Evolutionary conservation across 2,888 invertebrate genomes (phyloP), one percentile per base, ranked within the genome.

Genomic region (Chironomus tentans): DNA sequence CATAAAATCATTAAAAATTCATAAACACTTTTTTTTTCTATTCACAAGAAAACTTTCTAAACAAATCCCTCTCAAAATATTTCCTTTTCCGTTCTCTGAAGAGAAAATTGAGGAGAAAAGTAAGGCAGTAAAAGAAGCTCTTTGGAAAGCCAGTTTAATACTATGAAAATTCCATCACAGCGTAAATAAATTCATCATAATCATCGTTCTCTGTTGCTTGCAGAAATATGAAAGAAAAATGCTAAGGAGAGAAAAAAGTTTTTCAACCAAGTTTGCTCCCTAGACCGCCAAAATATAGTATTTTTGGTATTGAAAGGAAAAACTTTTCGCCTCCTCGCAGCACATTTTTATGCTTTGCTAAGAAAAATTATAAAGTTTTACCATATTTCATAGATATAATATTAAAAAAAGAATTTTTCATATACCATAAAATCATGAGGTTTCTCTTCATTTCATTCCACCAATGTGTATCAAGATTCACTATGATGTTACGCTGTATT

Each of bases 161-260:
- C 22, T 13, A 24, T 65, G 13, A 65, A 65, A 65, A 24, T 65
- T 65, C 24, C 65, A 13, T 65, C 65, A 24, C 22, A 65, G 24
- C 65, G 65, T 65, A 65, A 65, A 65, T 65, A 65, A 65, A 65
- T 65, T 65, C 24, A 65, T 65, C 65, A 65, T 65, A n/a, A 62
- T 62, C 62, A 22, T 62, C 24, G 13, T 65, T 18, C n/a, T 56
- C 56, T 38, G 38, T 38, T 38, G 38, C 38, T 56, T 56, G 15
- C 15, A 56, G 7, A 21, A 22, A 62, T 62, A 24, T 13, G 65
- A 24, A 13, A 65, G 65, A 24, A 12, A 65, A 22, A 65, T 21
- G 24, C 18, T 6, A 62, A 24, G 10, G 4, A 65, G 21, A 65
- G 21, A 5, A 13, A 24, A 22, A 65, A 65, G 15, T 56, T 56